Evolutionary conservation across 2,888 invertebrate genomes (phyloP), one percentile per base, ranked within the genome.

Genomic region (Keiferia lycopersicella): DNA sequence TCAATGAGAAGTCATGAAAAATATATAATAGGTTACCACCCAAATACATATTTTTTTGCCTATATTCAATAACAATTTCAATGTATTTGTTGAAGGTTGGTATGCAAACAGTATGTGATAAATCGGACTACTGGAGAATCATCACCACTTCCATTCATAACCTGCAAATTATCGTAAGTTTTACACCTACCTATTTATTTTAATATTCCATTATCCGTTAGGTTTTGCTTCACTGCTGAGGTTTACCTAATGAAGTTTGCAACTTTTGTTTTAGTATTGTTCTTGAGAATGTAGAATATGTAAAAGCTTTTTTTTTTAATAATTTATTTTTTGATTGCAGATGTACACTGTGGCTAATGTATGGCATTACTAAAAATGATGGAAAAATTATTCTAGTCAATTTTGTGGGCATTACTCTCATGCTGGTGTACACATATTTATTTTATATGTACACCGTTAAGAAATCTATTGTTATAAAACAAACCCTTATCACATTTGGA

Each of bases 61-160:
- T 20, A 4, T 18, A 6, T n/a, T n/a, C n/a, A 10, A 7, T 10
- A 26, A 26, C 2, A 12, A 2, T 39, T 18, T 58, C 6, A 26
- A 26, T 26, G 2, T 38, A 10, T 58, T n/a, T 66, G 75, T 94
- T 93, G 64, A 81, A 96, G 96, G 53, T 84, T 96, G 65, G 94
- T 96, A 45, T 97, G 96, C 81, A 94, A 93, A 72, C 95, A 96
- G 83, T 96, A 95, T 83, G 92, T 95, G 58, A 89, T 86, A 69
- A 96, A 96, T 81, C 94, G 94, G 76, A 94, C 95, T 50, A 96
- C 96, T 0, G 96, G 94, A 1, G 96, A 96, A 77, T 91, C 95
- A 2, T 95, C 96, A 0, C 93, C 95, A 0, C 90, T 96, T 68
- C 95, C 96, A 16, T 97, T 97, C 85, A 88, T 96, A 62, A 94